Evolutionary conservation across 2,888 invertebrate genomes (phyloP).

Genomic region (Diadromus collaris): DNA sequence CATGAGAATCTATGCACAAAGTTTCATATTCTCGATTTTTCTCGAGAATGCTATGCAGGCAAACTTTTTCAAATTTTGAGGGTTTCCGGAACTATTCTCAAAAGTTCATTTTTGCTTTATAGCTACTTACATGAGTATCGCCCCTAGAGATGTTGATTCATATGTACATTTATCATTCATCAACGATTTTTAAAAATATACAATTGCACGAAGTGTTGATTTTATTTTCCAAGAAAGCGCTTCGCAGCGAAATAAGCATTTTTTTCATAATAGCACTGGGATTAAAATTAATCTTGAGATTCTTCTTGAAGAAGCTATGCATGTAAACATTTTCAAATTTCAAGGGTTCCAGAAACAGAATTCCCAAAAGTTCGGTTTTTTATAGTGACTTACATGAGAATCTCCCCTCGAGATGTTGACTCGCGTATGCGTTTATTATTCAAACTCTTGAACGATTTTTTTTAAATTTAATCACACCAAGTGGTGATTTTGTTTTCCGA

Average conservation of each 20-base stretch:
- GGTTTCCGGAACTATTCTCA: neutral
- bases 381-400: neutral
- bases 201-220: neutral
- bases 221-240: slow-evolving; percentile 4
- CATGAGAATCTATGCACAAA: neutral
- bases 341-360: neutral
- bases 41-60: neutral
- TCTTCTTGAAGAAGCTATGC: neutral
- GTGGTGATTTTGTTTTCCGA: neutral
- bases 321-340: neutral
- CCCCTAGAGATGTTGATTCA: neutral
- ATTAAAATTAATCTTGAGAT: neutral
- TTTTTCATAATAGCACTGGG: neutral
- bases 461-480: neutral
- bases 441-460: neutral
- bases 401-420: neutral
- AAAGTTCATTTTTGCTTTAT: neutral
- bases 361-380: neutral
- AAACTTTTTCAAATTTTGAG: neutral
- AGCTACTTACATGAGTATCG: neutral
- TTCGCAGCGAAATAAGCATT: neutral
- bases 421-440: neutral
- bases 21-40: neutral
- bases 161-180: neutral
- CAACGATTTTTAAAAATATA: neutral